Conservation (phyloP, 2,797 vertebrate genomes). For the Numenius phaeopus region DNA sequence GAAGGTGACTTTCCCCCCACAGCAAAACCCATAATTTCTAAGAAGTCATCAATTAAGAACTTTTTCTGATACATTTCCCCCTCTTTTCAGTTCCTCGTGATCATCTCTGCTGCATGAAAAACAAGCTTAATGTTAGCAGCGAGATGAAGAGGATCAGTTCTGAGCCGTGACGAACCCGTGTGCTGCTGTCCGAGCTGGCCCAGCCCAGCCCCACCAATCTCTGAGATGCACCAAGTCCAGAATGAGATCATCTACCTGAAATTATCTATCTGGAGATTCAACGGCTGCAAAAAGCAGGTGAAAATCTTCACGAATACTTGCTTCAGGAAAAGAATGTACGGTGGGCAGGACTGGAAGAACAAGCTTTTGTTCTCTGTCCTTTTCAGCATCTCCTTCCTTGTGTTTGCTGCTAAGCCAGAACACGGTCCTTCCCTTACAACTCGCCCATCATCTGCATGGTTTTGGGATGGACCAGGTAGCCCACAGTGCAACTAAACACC, state of each 20-base stretch:
- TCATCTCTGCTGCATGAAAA: not conserved
- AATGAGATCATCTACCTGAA: constrained; percentile 18
- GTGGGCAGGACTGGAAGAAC: not conserved
- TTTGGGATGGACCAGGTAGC: not conserved
- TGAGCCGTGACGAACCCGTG: not conserved
- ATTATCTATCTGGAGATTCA: not conserved
- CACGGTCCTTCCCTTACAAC: not conserved
- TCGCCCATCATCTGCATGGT: not conserved
- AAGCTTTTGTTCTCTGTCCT: not conserved
- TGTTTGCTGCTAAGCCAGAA: not conserved
- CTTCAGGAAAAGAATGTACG: not conserved
- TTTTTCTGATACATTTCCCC: not conserved
- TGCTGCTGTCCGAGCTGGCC: constrained; percentile 2
- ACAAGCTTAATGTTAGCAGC: not conserved
- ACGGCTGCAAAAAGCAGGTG: not conserved
- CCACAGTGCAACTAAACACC: not conserved
- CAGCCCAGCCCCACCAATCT: not conserved
- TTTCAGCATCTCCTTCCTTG: not conserved
- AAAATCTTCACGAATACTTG: not conserved
- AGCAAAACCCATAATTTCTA: not conserved
- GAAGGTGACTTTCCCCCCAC: rapidly evolving
- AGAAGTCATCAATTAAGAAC: not conserved
- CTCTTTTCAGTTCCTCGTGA: not conserved
- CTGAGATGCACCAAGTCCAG: not conserved
- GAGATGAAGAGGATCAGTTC: not conserved